Percentiles rank a stretch among this genome's conserved stretches.
Evolutionary conservation across 1,140 invertebrate species (phyloP).

Genomic region (Bombus haemorrhoidalis): DNA sequence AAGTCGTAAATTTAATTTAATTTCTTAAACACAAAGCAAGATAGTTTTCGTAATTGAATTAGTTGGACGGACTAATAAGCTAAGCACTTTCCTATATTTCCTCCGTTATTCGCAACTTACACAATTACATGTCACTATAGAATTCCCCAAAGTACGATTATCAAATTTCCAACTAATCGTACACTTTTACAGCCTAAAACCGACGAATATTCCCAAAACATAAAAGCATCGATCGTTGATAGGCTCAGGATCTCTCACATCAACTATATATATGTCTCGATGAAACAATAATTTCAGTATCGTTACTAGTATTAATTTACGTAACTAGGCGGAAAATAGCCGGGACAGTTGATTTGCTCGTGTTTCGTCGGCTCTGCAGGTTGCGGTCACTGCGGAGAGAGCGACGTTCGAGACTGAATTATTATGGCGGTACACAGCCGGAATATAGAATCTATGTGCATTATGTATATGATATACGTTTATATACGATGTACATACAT

Average conservation of each 20-base stretch:
- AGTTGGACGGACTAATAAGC: too few species aligned
- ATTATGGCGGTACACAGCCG: slow-evolving; percentile 53
- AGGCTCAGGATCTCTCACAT: neutral
- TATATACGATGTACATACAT: neutral
- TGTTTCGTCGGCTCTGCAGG: slow-evolving; percentile 43
- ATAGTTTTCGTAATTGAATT: too few species aligned
- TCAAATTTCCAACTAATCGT: neutral
- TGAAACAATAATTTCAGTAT: slow-evolving; percentile 33
- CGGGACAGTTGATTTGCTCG: slow-evolving; percentile 40
- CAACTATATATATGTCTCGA: neutral
- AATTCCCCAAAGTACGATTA: neutral
- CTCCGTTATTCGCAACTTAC: too few species aligned
- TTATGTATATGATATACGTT: slow-evolving; percentile 26
- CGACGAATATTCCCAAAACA: too few species aligned
- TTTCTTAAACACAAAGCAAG: too few species aligned
- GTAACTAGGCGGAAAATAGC: slow-evolving; percentile 55
- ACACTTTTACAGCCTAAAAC: neutral
- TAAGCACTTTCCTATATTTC: too few species aligned
- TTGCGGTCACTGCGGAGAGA: slow-evolving; percentile 54
- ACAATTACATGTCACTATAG: too few species aligned
- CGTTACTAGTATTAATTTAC: slow-evolving; percentile 47
- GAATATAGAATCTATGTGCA: slow-evolving; percentile 54
- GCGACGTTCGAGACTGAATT: slow-evolving; percentile 57
- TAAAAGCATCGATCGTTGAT: neutral
- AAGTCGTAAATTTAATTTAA: too few species aligned